Conservation (phyloP, 2,888 invertebrate genomes). For the Platycnemis pennipes region DNA sequence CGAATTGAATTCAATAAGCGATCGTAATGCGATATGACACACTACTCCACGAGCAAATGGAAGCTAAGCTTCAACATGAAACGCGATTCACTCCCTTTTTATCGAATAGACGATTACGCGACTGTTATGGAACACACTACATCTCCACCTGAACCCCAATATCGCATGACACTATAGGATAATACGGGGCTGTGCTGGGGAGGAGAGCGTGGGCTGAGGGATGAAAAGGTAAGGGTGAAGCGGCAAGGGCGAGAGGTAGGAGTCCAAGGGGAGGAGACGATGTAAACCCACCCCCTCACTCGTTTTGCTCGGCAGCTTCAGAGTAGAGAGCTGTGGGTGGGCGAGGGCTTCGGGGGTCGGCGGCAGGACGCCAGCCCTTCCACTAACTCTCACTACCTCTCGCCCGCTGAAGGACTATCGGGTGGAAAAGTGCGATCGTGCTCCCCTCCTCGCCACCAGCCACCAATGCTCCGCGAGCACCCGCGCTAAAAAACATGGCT, state of each 20-base stretch:
- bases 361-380: background rate
- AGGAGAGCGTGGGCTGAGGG: background rate
- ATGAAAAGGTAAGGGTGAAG: constrained; percentile 75
- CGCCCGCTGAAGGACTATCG: constrained; percentile 22
- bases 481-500: background rate
- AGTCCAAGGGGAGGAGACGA: constrained; percentile 77
- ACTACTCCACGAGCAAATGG: too few species aligned
- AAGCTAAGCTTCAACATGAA: too few species aligned
- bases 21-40: too few species aligned
- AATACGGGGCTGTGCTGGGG: background rate
- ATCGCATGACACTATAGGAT: background rate
- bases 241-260: constrained; percentile 79
- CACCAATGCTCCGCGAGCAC: background rate
- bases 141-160: too few species aligned
- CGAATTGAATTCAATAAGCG: too few species aligned
- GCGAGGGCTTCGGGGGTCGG: background rate
- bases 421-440: constrained; percentile 35
- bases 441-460: background rate
- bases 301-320: background rate
- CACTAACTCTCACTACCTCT: background rate
- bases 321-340: background rate
- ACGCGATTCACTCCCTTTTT: too few species aligned
- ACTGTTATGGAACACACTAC: too few species aligned
- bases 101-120: too few species aligned
- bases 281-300: background rate